Percentiles rank a stretch among this genome's conserved stretches.
Conservation (phyloP, 2,888 invertebrate species). For the Teleogryllus oceanicus region DNA sequence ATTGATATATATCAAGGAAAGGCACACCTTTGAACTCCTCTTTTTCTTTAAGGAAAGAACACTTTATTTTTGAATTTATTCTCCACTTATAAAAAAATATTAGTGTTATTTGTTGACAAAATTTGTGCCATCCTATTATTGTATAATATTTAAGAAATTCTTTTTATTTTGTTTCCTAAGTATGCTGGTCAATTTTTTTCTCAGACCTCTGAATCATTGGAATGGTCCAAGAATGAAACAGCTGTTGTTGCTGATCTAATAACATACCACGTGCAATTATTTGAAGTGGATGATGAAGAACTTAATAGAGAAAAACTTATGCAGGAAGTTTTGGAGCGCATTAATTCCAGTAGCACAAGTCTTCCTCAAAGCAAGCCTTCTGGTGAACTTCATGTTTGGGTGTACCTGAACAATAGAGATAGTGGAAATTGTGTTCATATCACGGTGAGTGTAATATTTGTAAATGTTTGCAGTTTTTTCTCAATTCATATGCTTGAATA, state of each 20-base stretch:
- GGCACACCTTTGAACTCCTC: no score
- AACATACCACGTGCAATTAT: slow-evolving; percentile 69
- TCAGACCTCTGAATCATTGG: slow-evolving; percentile 38
- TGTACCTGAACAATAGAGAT: slow-evolving; percentile 64
- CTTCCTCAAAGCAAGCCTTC: slow-evolving; percentile 57
- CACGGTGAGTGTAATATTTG: slow-evolving; percentile 50
- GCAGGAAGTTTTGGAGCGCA: slow-evolving; percentile 66
- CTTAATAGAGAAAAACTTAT: slow-evolving; percentile 72
- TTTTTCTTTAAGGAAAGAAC: no score
- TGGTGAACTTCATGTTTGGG: slow-evolving; percentile 77
- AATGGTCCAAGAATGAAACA: slow-evolving; percentile 65
- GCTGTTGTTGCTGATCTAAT: slow-evolving; percentile 77
- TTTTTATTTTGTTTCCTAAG: background rate
- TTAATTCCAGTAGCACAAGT: slow-evolving; percentile 55
- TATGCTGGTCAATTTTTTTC: background rate
- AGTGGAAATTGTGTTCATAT: slow-evolving; percentile 58
- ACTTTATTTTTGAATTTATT: no score
- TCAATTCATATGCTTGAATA: background rate
- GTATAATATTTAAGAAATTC: background rate
- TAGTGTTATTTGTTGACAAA: no score
- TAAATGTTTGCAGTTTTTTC: no score
- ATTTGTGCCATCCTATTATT: background rate
- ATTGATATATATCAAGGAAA: no score
- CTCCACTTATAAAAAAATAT: no score
- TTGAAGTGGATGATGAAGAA: slow-evolving; percentile 74